Evolutionary conservation across 2,797 vertebrate genomes (phyloP).

Genomic region (Intellagama lesueurii): DNA sequence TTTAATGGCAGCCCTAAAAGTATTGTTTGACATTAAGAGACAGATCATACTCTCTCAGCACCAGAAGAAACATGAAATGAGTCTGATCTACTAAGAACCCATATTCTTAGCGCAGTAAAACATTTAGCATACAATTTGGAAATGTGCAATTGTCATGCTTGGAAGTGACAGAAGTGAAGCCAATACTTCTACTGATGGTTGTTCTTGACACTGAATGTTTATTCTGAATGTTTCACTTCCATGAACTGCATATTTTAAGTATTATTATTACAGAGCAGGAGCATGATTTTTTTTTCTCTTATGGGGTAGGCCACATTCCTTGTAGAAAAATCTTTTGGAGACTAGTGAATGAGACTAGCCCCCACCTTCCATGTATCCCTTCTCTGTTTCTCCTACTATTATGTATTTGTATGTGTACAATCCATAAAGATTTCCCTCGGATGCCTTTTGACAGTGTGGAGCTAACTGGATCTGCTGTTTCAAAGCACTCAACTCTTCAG

Average conservation of each 20-base stretch:
- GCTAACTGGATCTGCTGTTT: not conserved
- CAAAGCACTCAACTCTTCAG: not conserved
- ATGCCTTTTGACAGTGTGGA: not conserved
- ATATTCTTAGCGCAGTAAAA: not conserved
- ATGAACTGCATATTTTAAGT: not conserved
- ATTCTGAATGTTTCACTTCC: not conserved
- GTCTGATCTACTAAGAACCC: not conserved
- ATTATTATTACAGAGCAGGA: not conserved
- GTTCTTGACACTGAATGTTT: not conserved
- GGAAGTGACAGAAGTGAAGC: not conserved
- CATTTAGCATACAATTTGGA: not conserved
- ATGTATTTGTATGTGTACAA: not conserved
- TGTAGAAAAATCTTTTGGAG: not conserved
- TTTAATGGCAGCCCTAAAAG: not conserved
- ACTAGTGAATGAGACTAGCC: not conserved
- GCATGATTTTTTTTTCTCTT: not conserved
- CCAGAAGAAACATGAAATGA: not conserved
- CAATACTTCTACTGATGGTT: not conserved
- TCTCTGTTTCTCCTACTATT: too few species aligned
- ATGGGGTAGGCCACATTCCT: not conserved
- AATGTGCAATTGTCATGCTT: not conserved
- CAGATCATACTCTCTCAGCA: not conserved
- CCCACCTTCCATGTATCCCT: too few species aligned
- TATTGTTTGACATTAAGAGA: not conserved
- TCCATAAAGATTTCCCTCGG: not conserved